These are phyloP conservation scores for Ericerus pela DNA, from an alignment of 1,140 invertebrate genomes.

Conservation along the genomic window DNA sequence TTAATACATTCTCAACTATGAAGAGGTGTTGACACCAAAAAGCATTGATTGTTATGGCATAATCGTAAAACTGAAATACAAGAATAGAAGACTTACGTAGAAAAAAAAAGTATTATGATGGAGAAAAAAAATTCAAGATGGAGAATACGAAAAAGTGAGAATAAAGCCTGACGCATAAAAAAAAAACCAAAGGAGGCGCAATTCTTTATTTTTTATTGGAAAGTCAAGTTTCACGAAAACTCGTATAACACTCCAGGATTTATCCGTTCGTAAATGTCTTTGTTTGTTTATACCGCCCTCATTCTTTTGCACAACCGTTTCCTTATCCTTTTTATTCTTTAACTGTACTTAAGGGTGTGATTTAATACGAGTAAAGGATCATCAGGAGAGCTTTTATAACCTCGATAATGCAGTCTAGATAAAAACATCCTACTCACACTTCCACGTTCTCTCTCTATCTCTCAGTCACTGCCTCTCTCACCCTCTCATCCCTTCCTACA, in stretches of 20 bases:
- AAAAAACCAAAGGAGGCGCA: background rate
- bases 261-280: constrained; percentile 9
- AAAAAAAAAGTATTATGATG: too few species aligned
- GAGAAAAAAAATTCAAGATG: background rate
- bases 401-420: constrained; percentile 3
- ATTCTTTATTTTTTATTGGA: constrained; percentile 1
- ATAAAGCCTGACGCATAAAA: too few species aligned
- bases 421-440: too few species aligned
- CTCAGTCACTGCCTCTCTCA: too few species aligned
- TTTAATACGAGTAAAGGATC: constrained; percentile 11
- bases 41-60: too few species aligned
- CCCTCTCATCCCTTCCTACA: too few species aligned
- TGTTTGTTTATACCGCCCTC: background rate
- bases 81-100: too few species aligned
- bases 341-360: constrained; percentile 12
- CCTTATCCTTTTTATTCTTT: constrained; percentile 7
- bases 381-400: constrained; percentile 10
- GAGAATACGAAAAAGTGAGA: background rate
- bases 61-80: too few species aligned
- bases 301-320: background rate
- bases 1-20: too few species aligned
- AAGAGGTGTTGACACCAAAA: too few species aligned
- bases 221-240: background rate
- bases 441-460: too few species aligned
- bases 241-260: constrained; percentile 9